phyloP scores from a whole-genome alignment of 2,113 vertebrate genomes.

The Myrmecophaga tridactyla region DNA sequence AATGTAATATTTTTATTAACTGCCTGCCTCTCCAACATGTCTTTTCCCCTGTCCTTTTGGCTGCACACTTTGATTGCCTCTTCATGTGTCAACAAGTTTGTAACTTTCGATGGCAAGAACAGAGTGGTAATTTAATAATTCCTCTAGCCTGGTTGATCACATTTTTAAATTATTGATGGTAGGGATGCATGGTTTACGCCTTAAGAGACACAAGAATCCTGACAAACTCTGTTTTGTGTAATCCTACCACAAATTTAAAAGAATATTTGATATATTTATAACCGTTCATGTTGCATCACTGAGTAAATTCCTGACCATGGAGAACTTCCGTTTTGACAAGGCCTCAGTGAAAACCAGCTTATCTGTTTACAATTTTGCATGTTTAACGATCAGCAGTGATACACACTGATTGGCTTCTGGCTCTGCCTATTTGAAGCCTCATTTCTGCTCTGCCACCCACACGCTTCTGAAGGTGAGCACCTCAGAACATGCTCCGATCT shows the following conservation, averaged over 20 bases:
- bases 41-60: not conserved
- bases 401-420: not conserved
- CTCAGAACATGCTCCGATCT: not conserved
- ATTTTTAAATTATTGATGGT: not conserved
- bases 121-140: not conserved
- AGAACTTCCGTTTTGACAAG: too few relatives aligned
- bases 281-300: not conserved
- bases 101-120: not conserved
- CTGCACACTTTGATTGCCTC: not conserved
- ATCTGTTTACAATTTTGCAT: not conserved
- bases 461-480: not conserved
- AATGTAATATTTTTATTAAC: not conserved
- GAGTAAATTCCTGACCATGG: too few relatives aligned
- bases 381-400: not conserved
- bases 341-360: not conserved
- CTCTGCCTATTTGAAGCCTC: not conserved
- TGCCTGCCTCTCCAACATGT: not conserved
- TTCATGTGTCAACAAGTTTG: not conserved
- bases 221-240: not conserved
- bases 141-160: not conserved
- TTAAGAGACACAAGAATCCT: not conserved
- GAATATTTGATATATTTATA: not conserved
- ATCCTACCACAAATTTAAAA: not conserved
- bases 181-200: not conserved
- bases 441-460: not conserved